Evolutionary conservation across 1,140 invertebrate genomes (phyloP).

Genomic region (Streblospio benedicti): DNA sequence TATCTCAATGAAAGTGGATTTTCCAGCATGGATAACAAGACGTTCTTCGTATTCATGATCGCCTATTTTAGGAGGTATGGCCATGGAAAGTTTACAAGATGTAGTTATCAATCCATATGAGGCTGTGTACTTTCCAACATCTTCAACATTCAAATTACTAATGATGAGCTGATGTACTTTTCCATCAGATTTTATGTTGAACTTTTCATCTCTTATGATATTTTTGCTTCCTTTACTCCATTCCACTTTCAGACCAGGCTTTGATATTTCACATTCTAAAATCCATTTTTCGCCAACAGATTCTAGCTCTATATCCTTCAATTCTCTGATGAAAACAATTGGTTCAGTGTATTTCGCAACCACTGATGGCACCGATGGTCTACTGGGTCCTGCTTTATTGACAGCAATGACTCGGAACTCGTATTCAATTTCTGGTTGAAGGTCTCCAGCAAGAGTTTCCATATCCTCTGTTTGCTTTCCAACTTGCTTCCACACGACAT

Average conservation of each 20-base stretch:
- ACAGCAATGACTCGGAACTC: conserved; percentile 94
- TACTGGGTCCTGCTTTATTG: conserved; percentile 88
- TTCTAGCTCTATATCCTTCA: conserved; percentile 27
- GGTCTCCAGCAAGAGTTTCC: conserved; percentile 47
- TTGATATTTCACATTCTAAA: conserved; percentile 53
- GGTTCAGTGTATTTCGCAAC: conserved; percentile 48
- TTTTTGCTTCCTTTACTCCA: conserved; percentile 57
- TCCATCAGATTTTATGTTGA: conserved; percentile 62
- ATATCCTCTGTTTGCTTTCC: conserved; percentile 59
- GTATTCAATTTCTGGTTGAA: conserved; percentile 89
- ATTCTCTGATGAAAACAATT: conserved; percentile 30
- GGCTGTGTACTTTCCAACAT: conserved; percentile 67
- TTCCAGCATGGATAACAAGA: conserved; percentile 18
- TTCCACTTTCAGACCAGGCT: conserved; percentile 65
- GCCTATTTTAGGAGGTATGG: conserved; percentile 11
- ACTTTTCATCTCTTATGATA: conserved; percentile 62
- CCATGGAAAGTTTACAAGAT: conserved; percentile 8
- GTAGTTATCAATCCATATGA: conserved; percentile 7
- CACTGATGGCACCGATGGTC: conserved; percentile 80
- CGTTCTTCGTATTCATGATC: conserved; percentile 14
- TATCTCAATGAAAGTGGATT: conserved; percentile 63
- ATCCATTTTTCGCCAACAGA: conserved; percentile 22
- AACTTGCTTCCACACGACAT: conserved; percentile 47
- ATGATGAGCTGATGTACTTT: conserved; percentile 66
- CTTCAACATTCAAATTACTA: conserved; percentile 56